A percentile compares a stretch with the other conserved stretches of the same genome.
These are phyloP conservation scores for Drosophila incognita DNA, from an alignment of 2,888 invertebrate species.

Conservation along the genomic window DNA sequence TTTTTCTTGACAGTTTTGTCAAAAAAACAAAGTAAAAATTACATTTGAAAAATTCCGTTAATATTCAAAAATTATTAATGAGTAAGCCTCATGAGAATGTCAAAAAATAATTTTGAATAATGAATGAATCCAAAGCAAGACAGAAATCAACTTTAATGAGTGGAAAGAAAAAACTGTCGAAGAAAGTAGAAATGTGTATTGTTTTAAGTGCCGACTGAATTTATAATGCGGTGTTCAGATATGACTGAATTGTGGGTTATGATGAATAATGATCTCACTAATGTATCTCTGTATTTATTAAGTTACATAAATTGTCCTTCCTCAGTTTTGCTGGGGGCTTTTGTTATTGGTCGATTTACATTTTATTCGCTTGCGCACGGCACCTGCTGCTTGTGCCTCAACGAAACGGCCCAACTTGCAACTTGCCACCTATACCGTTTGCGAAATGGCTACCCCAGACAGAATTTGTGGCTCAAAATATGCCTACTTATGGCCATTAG, in stretches of 20 bases:
- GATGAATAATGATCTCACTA: background rate
- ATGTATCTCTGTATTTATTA: background rate
- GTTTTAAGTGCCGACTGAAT: background rate
- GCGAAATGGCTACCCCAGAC: slow-evolving; percentile 24
- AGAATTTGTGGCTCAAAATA: slow-evolving; percentile 58
- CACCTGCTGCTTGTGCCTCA: slow-evolving; percentile 38
- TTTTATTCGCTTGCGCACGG: slow-evolving; percentile 24
- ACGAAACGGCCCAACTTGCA: slow-evolving; percentile 14
- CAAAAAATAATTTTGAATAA: too few relatives aligned
- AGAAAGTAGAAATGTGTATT: background rate
- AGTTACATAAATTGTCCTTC: background rate
- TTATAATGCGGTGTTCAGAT: background rate
- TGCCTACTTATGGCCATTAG: slow-evolving; percentile 75
- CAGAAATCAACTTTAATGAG: background rate
- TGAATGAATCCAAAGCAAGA: background rate
- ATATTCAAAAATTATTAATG: background rate
- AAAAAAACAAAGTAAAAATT: too few relatives aligned
- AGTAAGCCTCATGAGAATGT: too few relatives aligned
- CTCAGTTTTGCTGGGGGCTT: too few relatives aligned
- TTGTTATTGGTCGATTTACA: slow-evolving; percentile 36
- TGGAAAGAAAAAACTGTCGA: background rate
- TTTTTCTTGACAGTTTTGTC: too few relatives aligned
- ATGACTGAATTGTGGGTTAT: background rate
- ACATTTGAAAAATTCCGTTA: background rate
- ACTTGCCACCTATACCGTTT: slow-evolving; percentile 6